phyloP scores from a whole-genome alignment of 2,797 vertebrate species.

The Rhynchotus rufescens region DNA sequence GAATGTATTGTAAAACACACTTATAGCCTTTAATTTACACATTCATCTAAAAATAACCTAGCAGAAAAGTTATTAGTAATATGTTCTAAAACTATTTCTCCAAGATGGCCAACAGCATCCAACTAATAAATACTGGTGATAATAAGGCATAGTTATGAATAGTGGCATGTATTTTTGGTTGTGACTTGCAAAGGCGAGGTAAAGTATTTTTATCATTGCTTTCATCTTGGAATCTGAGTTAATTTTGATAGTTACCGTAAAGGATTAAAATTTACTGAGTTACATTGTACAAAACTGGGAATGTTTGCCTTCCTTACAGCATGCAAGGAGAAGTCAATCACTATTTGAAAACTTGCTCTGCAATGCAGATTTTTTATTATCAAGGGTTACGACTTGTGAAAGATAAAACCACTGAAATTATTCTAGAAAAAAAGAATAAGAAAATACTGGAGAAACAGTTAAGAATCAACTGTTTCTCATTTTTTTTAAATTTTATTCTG shows the following conservation, averaged over 20 bases:
- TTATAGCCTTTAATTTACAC: neutral
- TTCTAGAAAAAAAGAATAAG: neutral
- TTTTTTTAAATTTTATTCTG: neutral
- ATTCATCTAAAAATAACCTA: neutral
- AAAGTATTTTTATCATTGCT: neutral
- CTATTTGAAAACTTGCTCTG: neutral
- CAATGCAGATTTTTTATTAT: neutral
- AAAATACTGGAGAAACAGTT: neutral
- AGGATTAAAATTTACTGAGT: neutral
- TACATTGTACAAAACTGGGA: neutral
- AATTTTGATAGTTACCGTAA: neutral
- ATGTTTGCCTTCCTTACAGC: neutral
- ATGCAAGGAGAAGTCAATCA: neutral
- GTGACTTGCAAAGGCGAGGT: neutral
- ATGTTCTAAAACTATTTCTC: neutral
- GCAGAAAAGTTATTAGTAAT: neutral
- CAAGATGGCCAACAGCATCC: neutral
- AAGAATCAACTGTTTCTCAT: neutral
- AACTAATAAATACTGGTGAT: neutral
- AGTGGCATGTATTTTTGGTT: neutral
- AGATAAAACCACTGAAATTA: neutral
- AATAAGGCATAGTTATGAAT: neutral
- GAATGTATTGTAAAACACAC: neutral
- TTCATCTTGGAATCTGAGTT: neutral
- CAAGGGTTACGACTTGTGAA: neutral